Evolutionary conservation across 2,888 invertebrate genomes (phyloP).

Genomic region (Apantesis nais): DNA sequence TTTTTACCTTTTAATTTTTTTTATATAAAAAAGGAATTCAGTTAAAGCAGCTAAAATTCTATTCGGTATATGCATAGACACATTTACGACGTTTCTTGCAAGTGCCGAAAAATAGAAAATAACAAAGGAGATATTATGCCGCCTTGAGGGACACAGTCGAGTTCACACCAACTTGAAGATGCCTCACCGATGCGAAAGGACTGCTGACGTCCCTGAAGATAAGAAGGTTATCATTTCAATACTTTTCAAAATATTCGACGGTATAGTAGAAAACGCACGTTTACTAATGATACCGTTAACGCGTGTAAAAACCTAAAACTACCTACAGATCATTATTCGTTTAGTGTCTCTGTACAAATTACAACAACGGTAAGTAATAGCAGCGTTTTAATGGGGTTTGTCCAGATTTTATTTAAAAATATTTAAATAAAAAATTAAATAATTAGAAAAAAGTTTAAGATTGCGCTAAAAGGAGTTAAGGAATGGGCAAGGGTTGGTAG

Average conservation of each 20-base stretch:
- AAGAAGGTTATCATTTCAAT: conserved; percentile 6
- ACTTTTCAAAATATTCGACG: not conserved
- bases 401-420: not conserved
- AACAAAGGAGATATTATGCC: conserved; percentile 7
- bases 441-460: not conserved
- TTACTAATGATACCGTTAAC: not conserved
- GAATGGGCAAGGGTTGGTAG: not conserved
- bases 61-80: not conserved
- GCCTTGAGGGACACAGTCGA: conserved; percentile 3
- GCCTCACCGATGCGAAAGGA: not conserved
- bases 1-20: not conserved
- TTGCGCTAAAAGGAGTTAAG: too few relatives aligned
- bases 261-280: not conserved
- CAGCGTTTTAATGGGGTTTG: not conserved
- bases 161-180: conserved; percentile 5
- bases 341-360: not conserved
- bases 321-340: not conserved
- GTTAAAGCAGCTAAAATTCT: not conserved
- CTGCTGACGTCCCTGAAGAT: conserved; percentile 10
- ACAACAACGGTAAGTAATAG: too few relatives aligned
- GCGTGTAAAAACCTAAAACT: not conserved
- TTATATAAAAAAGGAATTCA: not conserved
- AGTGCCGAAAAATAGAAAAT: conserved; percentile 8
- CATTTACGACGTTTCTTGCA: not conserved
- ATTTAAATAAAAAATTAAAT: not conserved